phyloP scores from a whole-genome alignment of 2,113 vertebrate genomes.

The Hipposideros armiger region DNA sequence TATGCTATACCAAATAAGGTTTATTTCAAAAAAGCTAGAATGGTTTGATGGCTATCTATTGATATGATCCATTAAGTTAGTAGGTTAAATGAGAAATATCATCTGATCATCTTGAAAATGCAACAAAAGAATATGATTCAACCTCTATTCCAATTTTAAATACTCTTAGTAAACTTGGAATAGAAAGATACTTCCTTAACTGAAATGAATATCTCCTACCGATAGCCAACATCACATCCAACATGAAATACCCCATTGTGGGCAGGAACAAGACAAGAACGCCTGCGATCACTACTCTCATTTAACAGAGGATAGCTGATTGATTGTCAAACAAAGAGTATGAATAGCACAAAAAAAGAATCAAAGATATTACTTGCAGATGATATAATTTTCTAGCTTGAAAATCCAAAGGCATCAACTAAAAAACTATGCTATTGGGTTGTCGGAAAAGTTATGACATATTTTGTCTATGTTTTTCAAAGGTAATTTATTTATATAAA shows the following conservation, averaged over 20 bases:
- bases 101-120: not conserved
- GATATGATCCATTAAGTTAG: not conserved
- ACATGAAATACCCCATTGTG: not conserved
- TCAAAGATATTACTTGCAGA: slow-evolving; percentile 42
- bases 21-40: slow-evolving; percentile 44
- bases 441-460: too few species aligned
- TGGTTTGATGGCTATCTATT: not conserved
- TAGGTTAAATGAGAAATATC: not conserved
- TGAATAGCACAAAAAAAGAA: slow-evolving; percentile 5
- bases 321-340: not conserved
- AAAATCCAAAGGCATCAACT: slow-evolving; percentile 50
- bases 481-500: too few species aligned
- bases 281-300: not conserved
- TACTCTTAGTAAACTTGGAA: not conserved
- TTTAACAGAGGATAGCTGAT: slow-evolving; percentile 16
- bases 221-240: not conserved
- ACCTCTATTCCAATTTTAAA: not conserved
- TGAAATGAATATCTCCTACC: not conserved
- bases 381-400: slow-evolving; percentile 42
- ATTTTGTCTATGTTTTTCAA: too few species aligned
- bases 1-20: not conserved
- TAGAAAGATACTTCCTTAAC: slow-evolving; percentile 41
- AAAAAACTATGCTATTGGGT: not conserved
- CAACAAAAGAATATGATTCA: slow-evolving; percentile 34
- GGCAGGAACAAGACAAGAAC: not conserved